A percentile compares a stretch with the other conserved stretches of the same genome.
Evolutionary conservation across 23 tunicate genomes (phyloP).

Genomic region (Ciona savignyi): DNA sequence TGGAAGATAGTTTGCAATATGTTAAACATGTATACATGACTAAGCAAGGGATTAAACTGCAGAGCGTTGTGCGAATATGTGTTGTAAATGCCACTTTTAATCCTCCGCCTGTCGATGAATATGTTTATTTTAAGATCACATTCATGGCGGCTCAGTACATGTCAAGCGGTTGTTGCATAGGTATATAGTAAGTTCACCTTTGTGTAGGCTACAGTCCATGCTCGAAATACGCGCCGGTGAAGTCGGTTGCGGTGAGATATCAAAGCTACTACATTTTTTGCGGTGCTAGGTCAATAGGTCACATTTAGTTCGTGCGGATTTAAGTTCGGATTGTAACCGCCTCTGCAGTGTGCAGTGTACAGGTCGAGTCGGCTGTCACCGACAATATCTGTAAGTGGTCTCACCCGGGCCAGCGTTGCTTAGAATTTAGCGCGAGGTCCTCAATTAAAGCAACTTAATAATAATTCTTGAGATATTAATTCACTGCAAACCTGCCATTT

Average conservation of each 20-base stretch:
- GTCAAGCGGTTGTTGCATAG: no score
- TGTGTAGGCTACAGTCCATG: not conserved
- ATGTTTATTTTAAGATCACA: not conserved
- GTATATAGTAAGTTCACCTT: no score
- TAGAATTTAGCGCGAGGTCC: not conserved
- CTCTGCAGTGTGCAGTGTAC: not conserved
- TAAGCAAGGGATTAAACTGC: no score
- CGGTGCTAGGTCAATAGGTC: not conserved
- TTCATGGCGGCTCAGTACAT: no score
- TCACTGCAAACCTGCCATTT: not conserved
- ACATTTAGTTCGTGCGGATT: slow-evolving; percentile 1
- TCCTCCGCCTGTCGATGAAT: not conserved
- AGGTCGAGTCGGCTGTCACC: not conserved
- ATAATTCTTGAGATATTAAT: not conserved
- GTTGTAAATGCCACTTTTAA: not conserved
- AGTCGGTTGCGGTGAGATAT: not conserved
- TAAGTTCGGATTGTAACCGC: not conserved
- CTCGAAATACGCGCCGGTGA: not conserved
- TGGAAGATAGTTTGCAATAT: no score
- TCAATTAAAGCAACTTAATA: not conserved
- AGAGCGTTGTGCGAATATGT: not conserved
- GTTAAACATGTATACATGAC: no score
- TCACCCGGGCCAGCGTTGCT: not conserved
- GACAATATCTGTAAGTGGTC: not conserved
- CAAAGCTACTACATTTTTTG: not conserved